Evolutionary conservation across 2,113 vertebrate species (phyloP).

Genomic region (Pelecanoides urinatrix): DNA sequence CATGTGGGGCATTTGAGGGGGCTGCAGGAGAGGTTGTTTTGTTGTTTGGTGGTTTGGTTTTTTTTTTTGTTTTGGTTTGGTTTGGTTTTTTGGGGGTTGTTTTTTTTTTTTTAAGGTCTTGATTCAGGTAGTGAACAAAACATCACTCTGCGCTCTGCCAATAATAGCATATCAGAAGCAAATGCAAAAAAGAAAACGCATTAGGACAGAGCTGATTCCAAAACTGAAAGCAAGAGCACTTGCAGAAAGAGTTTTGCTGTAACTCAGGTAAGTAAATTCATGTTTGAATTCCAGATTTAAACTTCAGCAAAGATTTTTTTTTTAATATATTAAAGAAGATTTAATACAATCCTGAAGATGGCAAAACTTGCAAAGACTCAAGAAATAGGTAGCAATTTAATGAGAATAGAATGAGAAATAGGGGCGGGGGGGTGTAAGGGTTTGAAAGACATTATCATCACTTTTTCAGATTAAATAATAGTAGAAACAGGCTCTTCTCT

Average conservation of each 20-base stretch:
- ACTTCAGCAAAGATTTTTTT: neutral
- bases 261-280: neutral
- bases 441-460: neutral
- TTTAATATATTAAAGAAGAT: neutral
- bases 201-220: neutral
- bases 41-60: no score
- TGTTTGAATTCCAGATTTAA: neutral
- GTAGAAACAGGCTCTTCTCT: neutral
- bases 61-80: no score
- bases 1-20: no score
- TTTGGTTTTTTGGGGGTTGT: neutral
- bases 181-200: neutral
- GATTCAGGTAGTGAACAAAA: neutral
- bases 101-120: neutral
- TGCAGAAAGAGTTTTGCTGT: neutral
- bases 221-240: neutral
- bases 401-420: neutral
- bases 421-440: rapidly evolving
- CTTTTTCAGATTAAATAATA: neutral
- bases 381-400: neutral
- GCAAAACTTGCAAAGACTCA: neutral
- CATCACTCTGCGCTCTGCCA: neutral
- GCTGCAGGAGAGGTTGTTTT: neutral
- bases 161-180: neutral
- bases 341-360: neutral